phyloP scores from a whole-genome alignment of 2,888 invertebrate genomes.

The Mesorhabditis spiculigera region DNA sequence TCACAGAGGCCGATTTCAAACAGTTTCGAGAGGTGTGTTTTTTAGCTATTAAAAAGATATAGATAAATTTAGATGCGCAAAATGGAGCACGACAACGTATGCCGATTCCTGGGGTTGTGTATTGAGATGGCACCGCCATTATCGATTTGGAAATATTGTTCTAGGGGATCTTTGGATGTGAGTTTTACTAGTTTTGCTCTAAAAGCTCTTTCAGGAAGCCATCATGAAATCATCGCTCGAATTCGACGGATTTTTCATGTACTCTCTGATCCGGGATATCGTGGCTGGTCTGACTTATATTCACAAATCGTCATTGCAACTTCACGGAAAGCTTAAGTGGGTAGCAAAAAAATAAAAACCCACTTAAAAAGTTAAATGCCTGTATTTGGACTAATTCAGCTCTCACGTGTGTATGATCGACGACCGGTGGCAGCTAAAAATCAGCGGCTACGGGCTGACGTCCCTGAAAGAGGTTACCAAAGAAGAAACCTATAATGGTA shows the following conservation, averaged over 20 bases:
- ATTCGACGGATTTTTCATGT: conserved; percentile 44
- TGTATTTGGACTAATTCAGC: not conserved
- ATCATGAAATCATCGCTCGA: conserved; percentile 16
- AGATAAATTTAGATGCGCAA: conserved; percentile 33
- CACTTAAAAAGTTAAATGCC: too few species aligned
- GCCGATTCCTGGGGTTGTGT: conserved; percentile 51
- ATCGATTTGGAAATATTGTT: conserved; percentile 51
- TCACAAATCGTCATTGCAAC: not conserved
- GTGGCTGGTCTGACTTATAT: conserved; percentile 10
- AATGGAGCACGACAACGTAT: conserved; percentile 52
- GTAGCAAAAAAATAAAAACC: too few species aligned
- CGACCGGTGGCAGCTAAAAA: conserved; percentile 43
- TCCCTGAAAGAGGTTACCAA: not conserved
- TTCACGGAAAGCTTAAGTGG: not conserved
- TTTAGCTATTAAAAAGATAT: not conserved
- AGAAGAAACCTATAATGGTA: not conserved
- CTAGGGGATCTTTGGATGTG: conserved; percentile 34
- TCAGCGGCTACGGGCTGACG: conserved; percentile 26
- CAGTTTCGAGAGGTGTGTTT: conserved; percentile 4
- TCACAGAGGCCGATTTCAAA: not conserved
- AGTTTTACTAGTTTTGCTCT: not conserved
- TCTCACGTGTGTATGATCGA: conserved; percentile 35
- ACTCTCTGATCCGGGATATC: conserved; percentile 39
- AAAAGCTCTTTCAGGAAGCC: not conserved
- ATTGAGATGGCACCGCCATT: conserved; percentile 42